Evolutionary conservation across 2,797 vertebrate genomes (phyloP).

Genomic region (Alosa sapidissima): DNA sequence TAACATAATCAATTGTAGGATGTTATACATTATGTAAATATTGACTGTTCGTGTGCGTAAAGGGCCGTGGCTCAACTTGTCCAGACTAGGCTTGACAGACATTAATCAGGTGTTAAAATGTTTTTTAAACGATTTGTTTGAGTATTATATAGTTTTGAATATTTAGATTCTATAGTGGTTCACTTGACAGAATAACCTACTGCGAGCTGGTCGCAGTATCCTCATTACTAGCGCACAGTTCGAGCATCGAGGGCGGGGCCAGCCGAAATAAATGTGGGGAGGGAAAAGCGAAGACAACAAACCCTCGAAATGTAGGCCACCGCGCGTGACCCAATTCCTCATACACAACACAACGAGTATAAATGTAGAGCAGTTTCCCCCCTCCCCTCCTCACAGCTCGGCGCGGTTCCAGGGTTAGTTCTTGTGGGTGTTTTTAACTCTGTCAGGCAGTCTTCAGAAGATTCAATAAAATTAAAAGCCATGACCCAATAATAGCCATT

Average conservation of each 20-base stretch:
- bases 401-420: conserved; percentile 52
- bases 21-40: neutral
- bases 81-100: neutral
- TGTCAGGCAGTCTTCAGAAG: conserved; percentile 41
- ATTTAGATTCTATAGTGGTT: neutral
- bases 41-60: neutral
- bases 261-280: conserved; percentile 58
- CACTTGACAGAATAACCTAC: conserved; percentile 20
- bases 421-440: conserved; percentile 40
- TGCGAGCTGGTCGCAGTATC: conserved; percentile 17
- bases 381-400: conserved; percentile 43
- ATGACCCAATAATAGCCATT: neutral
- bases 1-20: neutral
- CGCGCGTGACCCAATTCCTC: conserved; percentile 63
- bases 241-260: conserved; percentile 51
- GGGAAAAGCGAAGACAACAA: conserved; percentile 63
- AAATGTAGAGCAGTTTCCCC: conserved; percentile 57
- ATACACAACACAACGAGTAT: conserved; percentile 46
- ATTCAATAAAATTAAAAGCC: conserved; percentile 28
- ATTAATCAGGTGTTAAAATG: neutral
- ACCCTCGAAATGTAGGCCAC: conserved; percentile 66
- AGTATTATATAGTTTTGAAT: neutral
- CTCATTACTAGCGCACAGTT: conserved; percentile 31
- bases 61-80: neutral
- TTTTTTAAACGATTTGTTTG: neutral